These are phyloP conservation scores for Anthonomus grandis DNA, from an alignment of 1,140 invertebrate species.

Conservation along the genomic window DNA sequence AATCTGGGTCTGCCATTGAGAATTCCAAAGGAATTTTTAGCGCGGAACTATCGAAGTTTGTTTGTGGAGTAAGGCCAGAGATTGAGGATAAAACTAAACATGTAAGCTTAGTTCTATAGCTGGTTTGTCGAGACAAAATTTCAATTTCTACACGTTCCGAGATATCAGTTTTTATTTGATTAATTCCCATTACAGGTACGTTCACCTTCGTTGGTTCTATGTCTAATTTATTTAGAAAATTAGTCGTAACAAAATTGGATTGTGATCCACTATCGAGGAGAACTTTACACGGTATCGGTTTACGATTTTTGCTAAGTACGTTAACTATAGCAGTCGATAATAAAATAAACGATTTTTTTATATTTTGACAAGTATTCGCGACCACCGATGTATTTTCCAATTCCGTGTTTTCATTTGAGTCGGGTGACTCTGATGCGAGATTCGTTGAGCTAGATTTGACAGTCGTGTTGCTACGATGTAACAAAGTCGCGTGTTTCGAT, in stretches of 20 bases:
- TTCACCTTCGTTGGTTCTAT: conserved; percentile 7
- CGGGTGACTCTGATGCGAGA: no score
- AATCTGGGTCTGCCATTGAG: no score
- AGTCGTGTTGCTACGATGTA: no score
- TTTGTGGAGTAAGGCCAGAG: conserved; percentile 2
- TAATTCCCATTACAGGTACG: conserved; percentile 12
- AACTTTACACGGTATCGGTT: conserved; percentile 2
- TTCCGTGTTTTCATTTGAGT: neutral
- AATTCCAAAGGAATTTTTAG: no score
- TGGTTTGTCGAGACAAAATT: conserved; percentile 3
- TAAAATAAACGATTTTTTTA: conserved; percentile 8
- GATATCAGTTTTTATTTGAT: conserved; percentile 7
- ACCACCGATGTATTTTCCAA: neutral
- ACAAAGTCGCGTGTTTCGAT: no score
- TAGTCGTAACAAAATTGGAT: conserved; percentile 18
- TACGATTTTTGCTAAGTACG: neutral
- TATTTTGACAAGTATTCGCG: neutral
- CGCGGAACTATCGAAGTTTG: conserved; percentile 1
- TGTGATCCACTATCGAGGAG: conserved; percentile 15
- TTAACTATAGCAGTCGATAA: conserved; percentile 14
- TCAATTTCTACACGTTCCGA: neutral
- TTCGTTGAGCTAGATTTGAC: no score
- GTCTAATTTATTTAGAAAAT: neutral
- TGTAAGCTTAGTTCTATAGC: conserved; percentile 5
- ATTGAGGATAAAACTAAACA: conserved; percentile 16